These are phyloP conservation scores for Drosophila paulistorum DNA, from an alignment of 1,140 invertebrate species.

Conservation along the genomic window DNA sequence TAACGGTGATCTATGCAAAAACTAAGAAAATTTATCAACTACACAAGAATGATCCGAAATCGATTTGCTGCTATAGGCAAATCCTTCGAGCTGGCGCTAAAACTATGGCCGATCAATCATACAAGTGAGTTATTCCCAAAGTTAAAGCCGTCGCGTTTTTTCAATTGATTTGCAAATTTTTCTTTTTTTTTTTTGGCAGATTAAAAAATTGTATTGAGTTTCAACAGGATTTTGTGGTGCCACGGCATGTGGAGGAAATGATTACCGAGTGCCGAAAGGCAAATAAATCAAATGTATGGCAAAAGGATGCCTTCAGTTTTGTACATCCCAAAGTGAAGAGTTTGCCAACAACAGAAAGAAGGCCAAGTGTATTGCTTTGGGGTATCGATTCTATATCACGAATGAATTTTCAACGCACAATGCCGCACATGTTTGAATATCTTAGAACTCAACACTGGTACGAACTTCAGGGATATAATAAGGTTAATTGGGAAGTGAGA, in stretches of 20 bases:
- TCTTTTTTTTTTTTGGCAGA: conserved; percentile 28
- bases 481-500: conserved; percentile 41
- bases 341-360: background rate
- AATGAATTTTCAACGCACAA: conserved; percentile 82
- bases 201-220: conserved; percentile 49
- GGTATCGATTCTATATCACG: conserved; percentile 76
- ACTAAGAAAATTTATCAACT: conserved; percentile 44
- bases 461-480: conserved; percentile 73
- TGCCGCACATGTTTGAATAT: conserved; percentile 63
- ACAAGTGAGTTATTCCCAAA: conserved; percentile 73
- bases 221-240: conserved; percentile 56
- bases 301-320: conserved; percentile 67
- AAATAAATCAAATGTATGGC: conserved; percentile 24
- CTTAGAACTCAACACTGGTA: conserved; percentile 49
- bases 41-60: conserved; percentile 54
- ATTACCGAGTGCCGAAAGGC: conserved; percentile 57
- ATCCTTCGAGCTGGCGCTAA: conserved; percentile 78
- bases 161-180: background rate
- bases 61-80: conserved; percentile 84
- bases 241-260: conserved; percentile 46
- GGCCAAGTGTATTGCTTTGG: conserved; percentile 65
- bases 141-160: background rate
- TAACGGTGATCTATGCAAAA: conserved; percentile 75
- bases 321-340: conserved; percentile 42
- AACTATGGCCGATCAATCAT: conserved; percentile 81